Conservation (phyloP, 1,140 invertebrate genomes). For the Bradynema listronoti region DNA sequence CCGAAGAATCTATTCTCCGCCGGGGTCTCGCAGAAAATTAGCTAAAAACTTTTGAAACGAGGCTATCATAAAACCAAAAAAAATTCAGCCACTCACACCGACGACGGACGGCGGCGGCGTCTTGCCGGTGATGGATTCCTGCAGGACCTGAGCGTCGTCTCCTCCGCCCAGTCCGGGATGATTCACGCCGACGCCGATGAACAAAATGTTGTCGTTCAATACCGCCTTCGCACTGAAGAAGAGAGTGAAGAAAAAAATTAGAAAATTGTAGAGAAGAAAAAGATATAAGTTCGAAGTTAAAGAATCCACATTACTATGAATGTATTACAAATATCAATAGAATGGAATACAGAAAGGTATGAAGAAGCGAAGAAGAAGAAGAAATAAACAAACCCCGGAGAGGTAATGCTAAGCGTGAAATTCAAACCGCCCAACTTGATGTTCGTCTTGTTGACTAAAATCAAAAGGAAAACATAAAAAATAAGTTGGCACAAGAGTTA, state of each 20-base stretch:
- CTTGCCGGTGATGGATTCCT: neutral
- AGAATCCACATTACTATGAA: neutral
- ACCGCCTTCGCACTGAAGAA: neutral
- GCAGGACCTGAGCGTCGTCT: neutral
- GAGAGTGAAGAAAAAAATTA: neutral
- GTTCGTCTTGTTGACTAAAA: constrained; percentile 6
- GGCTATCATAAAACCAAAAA: neutral
- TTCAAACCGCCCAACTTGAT: constrained; percentile 9
- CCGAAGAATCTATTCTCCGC: neutral
- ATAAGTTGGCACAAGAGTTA: too few species aligned
- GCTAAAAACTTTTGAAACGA: too few species aligned
- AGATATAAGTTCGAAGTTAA: neutral
- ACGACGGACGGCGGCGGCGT: neutral
- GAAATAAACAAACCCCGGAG: neutral
- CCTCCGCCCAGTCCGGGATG: neutral
- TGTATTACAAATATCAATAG: neutral
- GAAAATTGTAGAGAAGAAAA: neutral
- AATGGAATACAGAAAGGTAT: too few species aligned
- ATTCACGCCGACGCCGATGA: constrained; percentile 14
- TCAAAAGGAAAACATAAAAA: too few species aligned
- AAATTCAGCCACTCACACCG: neutral
- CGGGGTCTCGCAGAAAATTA: neutral
- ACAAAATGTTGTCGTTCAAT: neutral
- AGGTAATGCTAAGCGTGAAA: neutral
- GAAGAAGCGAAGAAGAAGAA: too few species aligned